These are phyloP conservation scores for Calameuta filiformis DNA, from an alignment of 2,888 invertebrate genomes.

Conservation along the genomic window DNA sequence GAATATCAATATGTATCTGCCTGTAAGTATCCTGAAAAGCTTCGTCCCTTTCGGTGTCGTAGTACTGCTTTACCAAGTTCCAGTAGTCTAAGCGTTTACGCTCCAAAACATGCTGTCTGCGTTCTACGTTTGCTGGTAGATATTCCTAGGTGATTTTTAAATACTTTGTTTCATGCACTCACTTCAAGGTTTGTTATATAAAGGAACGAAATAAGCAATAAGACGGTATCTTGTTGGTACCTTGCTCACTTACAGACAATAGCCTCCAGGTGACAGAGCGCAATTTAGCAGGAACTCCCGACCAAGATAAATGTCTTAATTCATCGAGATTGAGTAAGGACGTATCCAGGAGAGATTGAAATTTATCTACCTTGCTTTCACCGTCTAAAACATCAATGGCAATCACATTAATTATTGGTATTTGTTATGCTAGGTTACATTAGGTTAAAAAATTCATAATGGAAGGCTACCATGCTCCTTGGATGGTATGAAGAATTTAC, in stretches of 20 bases:
- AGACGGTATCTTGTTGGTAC: background rate
- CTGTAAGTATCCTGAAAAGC: constrained; percentile 90
- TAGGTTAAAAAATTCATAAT: background rate
- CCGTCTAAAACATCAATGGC: constrained; percentile 53
- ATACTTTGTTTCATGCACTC: constrained; percentile 32
- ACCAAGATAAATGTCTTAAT: constrained; percentile 92
- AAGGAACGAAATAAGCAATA: too few species aligned
- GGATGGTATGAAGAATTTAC: constrained; percentile 62
- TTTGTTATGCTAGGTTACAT: too few species aligned
- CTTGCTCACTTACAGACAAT: constrained; percentile 69
- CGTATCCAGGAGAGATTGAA: constrained; percentile 82
- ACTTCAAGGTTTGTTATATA: background rate
- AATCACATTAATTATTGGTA: background rate
- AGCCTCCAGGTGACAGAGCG: constrained; percentile 76
- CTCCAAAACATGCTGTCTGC: constrained; percentile 87
- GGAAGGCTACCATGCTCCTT: constrained; percentile 57
- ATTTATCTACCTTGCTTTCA: constrained; percentile 87
- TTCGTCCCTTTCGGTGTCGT: constrained; percentile 90
- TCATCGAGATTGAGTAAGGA: constrained; percentile 86
- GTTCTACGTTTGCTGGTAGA: constrained; percentile 90
- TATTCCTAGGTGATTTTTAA: constrained; percentile 82
- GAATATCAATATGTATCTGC: constrained; percentile 98
- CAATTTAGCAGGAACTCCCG: constrained; percentile 93
- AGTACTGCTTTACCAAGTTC: constrained; percentile 96
- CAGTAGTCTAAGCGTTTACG: constrained; percentile 96